Percentiles rank a stretch among this genome's conserved stretches.
These are phyloP conservation scores for Panthera uncia DNA, from an alignment of 2,113 vertebrate species.

Conservation along the genomic window DNA sequence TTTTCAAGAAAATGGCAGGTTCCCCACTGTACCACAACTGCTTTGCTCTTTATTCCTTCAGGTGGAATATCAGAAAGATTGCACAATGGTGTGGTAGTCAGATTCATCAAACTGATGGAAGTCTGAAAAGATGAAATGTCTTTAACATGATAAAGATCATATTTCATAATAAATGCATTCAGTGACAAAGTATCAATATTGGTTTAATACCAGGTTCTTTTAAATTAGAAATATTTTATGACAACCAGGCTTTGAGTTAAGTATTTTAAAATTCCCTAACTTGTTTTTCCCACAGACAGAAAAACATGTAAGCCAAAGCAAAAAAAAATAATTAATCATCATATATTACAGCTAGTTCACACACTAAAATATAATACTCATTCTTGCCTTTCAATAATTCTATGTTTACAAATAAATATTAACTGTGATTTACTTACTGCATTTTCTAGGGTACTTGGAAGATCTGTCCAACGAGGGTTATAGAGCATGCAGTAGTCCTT, in stretches of 20 bases:
- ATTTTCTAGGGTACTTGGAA: constrained; percentile 85
- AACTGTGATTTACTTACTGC: constrained; percentile 88
- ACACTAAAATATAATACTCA: not conserved
- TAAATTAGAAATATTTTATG: constrained; percentile 3
- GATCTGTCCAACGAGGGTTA: constrained; percentile 88
- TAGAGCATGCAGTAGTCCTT: constrained; percentile 93
- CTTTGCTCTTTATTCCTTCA: constrained; percentile 84
- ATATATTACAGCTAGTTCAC: not conserved
- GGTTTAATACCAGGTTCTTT: not conserved
- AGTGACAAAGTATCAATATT: not conserved
- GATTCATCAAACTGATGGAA: constrained; percentile 84
- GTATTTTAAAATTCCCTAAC: constrained; percentile 4
- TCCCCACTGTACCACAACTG: constrained; percentile 90
- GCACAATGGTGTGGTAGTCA: constrained; percentile 89
- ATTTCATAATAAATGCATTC: not conserved
- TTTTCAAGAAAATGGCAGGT: constrained; percentile 90
- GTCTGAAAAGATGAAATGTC: constrained; percentile 81
- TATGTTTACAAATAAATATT: not conserved
- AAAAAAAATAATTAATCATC: not conserved
- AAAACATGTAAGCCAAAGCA: constrained; percentile 21
- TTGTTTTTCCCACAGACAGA: not conserved
- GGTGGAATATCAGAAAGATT: constrained; percentile 80
- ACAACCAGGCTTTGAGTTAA: constrained; percentile 12
- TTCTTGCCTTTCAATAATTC: not conserved
- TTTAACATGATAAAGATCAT: not conserved